Base-by-base conservation (phyloP, 2,888 invertebrate genomes). In the Sphaeridia pumilis region DNA sequence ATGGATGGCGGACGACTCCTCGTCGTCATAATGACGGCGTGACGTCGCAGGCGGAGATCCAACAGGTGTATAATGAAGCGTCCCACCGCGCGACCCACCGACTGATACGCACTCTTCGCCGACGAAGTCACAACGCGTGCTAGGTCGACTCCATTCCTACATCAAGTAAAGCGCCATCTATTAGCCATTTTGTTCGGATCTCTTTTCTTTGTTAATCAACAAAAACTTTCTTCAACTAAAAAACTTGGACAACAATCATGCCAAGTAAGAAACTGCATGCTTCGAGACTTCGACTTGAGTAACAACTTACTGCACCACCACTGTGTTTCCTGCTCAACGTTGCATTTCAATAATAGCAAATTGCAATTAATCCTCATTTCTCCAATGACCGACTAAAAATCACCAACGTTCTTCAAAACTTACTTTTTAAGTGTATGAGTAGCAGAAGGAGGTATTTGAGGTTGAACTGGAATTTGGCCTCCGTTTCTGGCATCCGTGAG, bases 401-500 rank as follows among this genome's bases (percentile, higher is more conserved):
- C n/a, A n/a, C n/a, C n/a, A n/a, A n/a, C n/a, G n/a, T n/a, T n/a
- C n/a, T 7, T 31, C 38, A 14, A 7, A 27, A 27, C 88, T 88
- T 77, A 92, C 92, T 89, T 90, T 82, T 90, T 90, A 82, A 89
- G 54, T 43, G 54, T 54, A 22, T 46, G 41, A 38, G 34, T 46
- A 5, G 54, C 54, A 41, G 63, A 58, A 10, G 46, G 87, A 87
- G 89, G 89, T 86, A 92, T 87, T 83, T 87, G 87, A 87, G 85
- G 79, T 83, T 79, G 74, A 62, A 82, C 80, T 73, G 76, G 73
- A 43, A 63, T 61, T 70, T 77, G 75, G 67, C 78, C 76, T 69
- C 89, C 88, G 74, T 89, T 89, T 75, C 90, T 83, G 69, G 87
- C 81, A 75, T 92, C 90, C 68, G 89, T 88, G 73, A 90, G 84